A percentile compares a stretch with the other conserved stretches of the same genome.
phyloP scores from a whole-genome alignment of 2,113 vertebrate genomes.

The Xiphophorus maculatus region DNA sequence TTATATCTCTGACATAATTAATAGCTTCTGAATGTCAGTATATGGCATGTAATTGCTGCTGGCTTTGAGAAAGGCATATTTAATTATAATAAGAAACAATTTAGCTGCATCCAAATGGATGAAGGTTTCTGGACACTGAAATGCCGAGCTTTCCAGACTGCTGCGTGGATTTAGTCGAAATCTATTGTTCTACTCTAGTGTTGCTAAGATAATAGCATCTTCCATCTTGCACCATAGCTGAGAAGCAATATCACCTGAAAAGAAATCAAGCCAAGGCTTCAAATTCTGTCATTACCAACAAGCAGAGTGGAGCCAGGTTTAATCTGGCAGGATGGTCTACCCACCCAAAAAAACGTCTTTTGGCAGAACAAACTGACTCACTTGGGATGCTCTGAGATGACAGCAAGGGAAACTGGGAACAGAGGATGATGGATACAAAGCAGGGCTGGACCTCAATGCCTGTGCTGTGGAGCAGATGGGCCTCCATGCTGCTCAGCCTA shows the following conservation, averaged over 20 bases:
- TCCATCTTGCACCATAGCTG: neutral
- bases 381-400: slow-evolving; percentile 43
- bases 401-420: slow-evolving; percentile 41
- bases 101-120: slow-evolving; percentile 8
- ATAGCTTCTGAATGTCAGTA: slow-evolving; percentile 32
- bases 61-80: slow-evolving; percentile 16
- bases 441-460: slow-evolving; percentile 12
- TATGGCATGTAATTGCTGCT: slow-evolving; percentile 7
- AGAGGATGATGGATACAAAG: slow-evolving; percentile 57
- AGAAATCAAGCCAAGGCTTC: slow-evolving; percentile 17
- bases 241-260: slow-evolving; percentile 13
- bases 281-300: slow-evolving; percentile 43
- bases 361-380: slow-evolving; percentile 40
- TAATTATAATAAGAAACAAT: slow-evolving; percentile 33
- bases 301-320: slow-evolving; percentile 50
- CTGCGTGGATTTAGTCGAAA: slow-evolving; percentile 27
- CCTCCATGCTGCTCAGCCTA: slow-evolving; percentile 51
- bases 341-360: slow-evolving; percentile 33
- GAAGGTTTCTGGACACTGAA: slow-evolving; percentile 9
- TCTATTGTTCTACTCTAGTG: slow-evolving; percentile 17
- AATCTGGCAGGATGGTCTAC: slow-evolving; percentile 55
- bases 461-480: slow-evolving; percentile 68
- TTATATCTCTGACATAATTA: slow-evolving; percentile 42
- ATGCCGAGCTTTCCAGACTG: slow-evolving; percentile 15
- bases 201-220: slow-evolving; percentile 16